Percentiles rank a stretch among this genome's conserved stretches.
phyloP scores from a whole-genome alignment of 37 sponge, comb jelly and placozoan genomes.

The Dysidea cf. avara region DNA sequence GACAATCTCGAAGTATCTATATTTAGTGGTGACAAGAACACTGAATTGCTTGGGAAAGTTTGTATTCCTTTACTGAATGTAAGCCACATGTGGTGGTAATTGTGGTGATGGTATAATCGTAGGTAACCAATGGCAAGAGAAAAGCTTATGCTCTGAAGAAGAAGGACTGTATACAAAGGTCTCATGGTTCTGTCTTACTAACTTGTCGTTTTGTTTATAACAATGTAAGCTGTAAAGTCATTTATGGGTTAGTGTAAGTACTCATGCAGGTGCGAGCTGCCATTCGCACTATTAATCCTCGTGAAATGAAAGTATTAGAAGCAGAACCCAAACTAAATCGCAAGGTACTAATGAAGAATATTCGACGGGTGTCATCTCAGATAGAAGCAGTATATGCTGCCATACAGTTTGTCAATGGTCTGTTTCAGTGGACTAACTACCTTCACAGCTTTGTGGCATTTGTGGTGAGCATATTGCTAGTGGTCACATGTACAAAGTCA shows the following conservation, averaged over 20 bases:
- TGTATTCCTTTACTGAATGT: conserved; percentile 66
- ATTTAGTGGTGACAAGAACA: conserved; percentile 61
- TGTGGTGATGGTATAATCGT: conserved; percentile 22
- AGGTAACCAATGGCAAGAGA: conserved; percentile 44
- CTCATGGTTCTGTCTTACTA: conserved; percentile 47
- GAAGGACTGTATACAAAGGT: conserved; percentile 32
- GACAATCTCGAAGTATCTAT: conserved; percentile 70
- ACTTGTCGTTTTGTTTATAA: conserved; percentile 81
- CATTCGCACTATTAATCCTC: conserved; percentile 78
- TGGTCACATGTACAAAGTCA: no score
- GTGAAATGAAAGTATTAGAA: conserved; percentile 66
- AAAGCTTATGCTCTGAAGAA: conserved; percentile 61
- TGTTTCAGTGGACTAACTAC: conserved; percentile 70
- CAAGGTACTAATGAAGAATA: conserved; percentile 63
- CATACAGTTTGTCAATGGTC: conserved; percentile 34
- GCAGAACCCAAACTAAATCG: conserved; percentile 73
- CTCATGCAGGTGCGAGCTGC: conserved; percentile 46
- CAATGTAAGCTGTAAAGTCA: conserved; percentile 59
- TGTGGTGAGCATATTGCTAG: conserved; percentile 54
- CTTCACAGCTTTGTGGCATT: conserved; percentile 41
- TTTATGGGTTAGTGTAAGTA: no score
- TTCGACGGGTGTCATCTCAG: conserved; percentile 37
- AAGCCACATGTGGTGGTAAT: conserved; percentile 31
- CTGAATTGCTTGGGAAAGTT: conserved; percentile 53
- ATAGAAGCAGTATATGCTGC: conserved; percentile 31